Base-by-base conservation (phyloP, 37 sponge, comb jelly and placozoan genomes). In the Bolinopsis microptera region DNA sequence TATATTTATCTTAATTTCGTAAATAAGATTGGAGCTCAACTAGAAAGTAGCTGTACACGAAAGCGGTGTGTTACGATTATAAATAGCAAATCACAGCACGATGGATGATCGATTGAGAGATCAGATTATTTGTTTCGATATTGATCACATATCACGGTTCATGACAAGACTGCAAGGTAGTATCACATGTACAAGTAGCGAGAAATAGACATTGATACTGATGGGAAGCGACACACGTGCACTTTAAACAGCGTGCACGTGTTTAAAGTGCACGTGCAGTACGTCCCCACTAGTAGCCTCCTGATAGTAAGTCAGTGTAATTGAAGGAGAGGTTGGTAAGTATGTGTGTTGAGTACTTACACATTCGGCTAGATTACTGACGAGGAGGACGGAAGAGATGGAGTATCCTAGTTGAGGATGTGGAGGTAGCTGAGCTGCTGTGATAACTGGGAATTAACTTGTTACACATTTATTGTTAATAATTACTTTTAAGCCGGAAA, bases 351-450 rank as follows among this genome's bases (percentile, higher is more conserved):
- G 61, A 32, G 38, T 30, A 86, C 90, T 86, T 39, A 86, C 90
- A 39, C 90, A 86, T 86, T 86, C 90, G 0, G 90, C 90, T 8
- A 86, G 90, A 27, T 86, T 86, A 33, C 36, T 34, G 48, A 86
- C 90, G 8, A 86, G 90, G 13, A 86, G 90, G 30, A 86, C 90
- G n/a, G 90, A 86, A 28, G 67, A 48, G 41, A 86, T 41, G 90
- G 90, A 39, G 90, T 86, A 86, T 3, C 90, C 90, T 39, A 86
- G 41, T 86, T 86, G 90, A 26, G 90, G 90, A 61, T 48, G 67
- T 9, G 90, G 90, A 0, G 90, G 90, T 0, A 86, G 90, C 8
- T 41, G 0, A 1, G 90, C 67, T 0, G 90, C 61, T 40, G 93
- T 72, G 25, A 40, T 39, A 39, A 40, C 48, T 40, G 48, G 61